Base-by-base conservation (phyloP, 2,113 vertebrate genomes). In the Lepisosteus oculatus region DNA sequence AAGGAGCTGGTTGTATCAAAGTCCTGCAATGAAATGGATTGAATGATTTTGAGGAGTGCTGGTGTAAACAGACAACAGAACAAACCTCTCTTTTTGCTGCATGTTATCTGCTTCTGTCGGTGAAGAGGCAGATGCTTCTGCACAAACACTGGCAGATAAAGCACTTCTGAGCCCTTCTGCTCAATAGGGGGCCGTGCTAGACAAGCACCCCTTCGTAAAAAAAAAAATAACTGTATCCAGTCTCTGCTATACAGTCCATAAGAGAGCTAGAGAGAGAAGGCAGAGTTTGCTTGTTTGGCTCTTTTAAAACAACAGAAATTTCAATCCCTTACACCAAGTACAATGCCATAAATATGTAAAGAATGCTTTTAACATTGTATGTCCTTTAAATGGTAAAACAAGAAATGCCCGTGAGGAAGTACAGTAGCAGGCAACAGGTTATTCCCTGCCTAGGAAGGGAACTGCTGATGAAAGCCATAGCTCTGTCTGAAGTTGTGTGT, bases 201-300 rank as follows among this genome's bases (percentile, higher is more conserved):
- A 79, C 85, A 75, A 74, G 56, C 84, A 87, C 75, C 83, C 87
- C 89, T 85, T 77, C 78, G 72, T 80, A 79, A 89, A 91, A 89
- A 90, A 85, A 91, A 90, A 85, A 91, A 89, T 88, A 91, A 83
- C 29, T 29, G 29, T 29, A 29, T 29, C 83, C 87, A 77, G 91
- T 92, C 87, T 87, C 72, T 82, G 76, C 70, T 78, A 1, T 15
- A 64, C 81, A 68, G 85, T 85, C 81, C 86, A 70, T 82, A 73
- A 82, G 88, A 84, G 81, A 88, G 85, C 0, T 0, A 70, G 73
- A 41, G 78, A 78, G 72, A 62, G 68, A 72, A 77, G 85, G 83
- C 81, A 76, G 84, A 76, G 73, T 82, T 55, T 85, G 66, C 72
- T 62, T 29, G 29, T 29, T 29, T 71, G 76, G 78, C 85, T 87